A percentile compares a stretch with the other conserved stretches of the same genome.
phyloP scores from a whole-genome alignment of 2,888 invertebrate genomes.

The Neuroscelio doddi region DNA sequence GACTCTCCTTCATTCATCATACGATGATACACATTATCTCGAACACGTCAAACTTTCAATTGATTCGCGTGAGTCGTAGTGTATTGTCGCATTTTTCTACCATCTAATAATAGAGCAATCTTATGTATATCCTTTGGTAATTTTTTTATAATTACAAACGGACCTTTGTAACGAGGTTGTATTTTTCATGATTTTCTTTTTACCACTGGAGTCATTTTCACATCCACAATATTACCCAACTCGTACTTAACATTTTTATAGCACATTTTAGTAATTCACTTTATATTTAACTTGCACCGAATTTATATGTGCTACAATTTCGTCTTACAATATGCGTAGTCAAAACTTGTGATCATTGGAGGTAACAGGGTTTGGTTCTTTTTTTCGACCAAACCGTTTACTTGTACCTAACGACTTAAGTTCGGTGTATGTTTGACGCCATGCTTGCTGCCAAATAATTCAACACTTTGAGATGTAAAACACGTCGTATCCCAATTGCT shows the following conservation, averaged over 20 bases:
- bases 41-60: slow-evolving; percentile 1
- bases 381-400: slow-evolving; percentile 29
- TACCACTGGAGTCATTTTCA: background rate
- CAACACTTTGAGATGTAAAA: slow-evolving; percentile 5
- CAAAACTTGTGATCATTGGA: no score
- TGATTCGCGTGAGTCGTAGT: background rate
- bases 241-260: background rate
- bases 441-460: slow-evolving; percentile 1
- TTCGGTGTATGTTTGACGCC: slow-evolving; percentile 7
- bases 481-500: no score
- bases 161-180: background rate
- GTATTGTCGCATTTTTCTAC: background rate
- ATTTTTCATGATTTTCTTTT: background rate
- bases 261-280: background rate
- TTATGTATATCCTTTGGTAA: background rate
- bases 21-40: background rate
- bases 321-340: background rate
- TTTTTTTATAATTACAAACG: background rate
- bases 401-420: slow-evolving; percentile 15
- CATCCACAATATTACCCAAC: background rate
- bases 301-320: background rate
- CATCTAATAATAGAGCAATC: background rate
- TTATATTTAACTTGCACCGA: background rate
- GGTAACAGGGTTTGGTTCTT: slow-evolving; percentile 41
- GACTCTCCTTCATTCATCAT: no score